These are phyloP conservation scores for Pomatostomus ruficeps DNA, from an alignment of 2,113 vertebrate genomes.

Conservation along the genomic window DNA sequence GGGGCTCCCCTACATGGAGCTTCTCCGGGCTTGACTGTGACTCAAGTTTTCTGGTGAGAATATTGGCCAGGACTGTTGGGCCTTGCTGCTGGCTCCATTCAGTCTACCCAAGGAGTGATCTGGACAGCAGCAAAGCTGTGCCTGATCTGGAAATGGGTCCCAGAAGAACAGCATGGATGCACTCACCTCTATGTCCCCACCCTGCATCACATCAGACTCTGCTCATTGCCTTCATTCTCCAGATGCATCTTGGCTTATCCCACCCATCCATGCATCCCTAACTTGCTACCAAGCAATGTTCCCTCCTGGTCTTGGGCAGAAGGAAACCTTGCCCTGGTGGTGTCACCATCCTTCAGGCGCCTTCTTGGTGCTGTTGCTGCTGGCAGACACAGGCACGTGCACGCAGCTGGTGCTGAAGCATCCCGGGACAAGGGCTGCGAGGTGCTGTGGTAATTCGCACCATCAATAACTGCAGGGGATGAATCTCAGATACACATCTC, in stretches of 20 bases:
- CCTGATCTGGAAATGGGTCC: not conserved
- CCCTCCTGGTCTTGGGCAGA: not conserved
- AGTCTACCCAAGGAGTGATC: not conserved
- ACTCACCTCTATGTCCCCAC: rapidly evolving
- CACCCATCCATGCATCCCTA: not conserved
- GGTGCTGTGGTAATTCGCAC: not conserved
- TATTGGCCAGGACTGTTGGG: not conserved
- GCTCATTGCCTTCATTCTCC: not conserved
- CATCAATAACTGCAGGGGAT: not conserved
- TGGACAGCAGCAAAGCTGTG: not conserved
- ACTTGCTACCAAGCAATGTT: not conserved
- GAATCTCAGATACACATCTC: not conserved
- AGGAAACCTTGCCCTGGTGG: not conserved
- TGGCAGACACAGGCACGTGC: rapidly evolving
- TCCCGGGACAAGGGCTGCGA: rapidly evolving
- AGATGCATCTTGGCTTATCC: not conserved
- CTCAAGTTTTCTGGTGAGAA: not conserved
- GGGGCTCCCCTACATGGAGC: rapidly evolving
- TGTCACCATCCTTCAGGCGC: not conserved
- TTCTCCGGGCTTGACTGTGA: not conserved
- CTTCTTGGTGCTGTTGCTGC: rapidly evolving
- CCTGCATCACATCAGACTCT: not conserved
- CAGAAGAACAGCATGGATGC: not conserved
- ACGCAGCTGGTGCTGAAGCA: not conserved
- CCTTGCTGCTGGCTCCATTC: not conserved